These are phyloP conservation scores for Micropoecilia bifurca DNA, from an alignment of 2,797 vertebrate genomes.

Conservation along the genomic window DNA sequence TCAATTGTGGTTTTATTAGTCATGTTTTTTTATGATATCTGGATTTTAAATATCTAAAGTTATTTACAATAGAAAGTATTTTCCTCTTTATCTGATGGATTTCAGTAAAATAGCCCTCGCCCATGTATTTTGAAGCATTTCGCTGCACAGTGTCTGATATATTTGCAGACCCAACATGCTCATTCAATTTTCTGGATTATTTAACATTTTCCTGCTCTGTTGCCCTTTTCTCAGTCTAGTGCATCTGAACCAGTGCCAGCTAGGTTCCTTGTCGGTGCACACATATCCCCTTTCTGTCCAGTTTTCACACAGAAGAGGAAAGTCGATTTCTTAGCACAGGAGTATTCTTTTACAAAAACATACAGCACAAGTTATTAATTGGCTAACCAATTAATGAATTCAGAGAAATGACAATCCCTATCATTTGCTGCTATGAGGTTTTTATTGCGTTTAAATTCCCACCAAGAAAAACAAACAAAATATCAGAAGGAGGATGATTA, in stretches of 20 bases:
- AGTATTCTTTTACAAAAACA: constrained; percentile 2
- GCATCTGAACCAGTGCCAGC: constrained; percentile 33
- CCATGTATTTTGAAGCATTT: constrained; percentile 20
- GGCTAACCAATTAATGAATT: neutral
- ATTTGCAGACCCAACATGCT: constrained; percentile 27
- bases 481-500: neutral
- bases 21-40: constrained; percentile 25
- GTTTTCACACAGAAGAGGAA: constrained; percentile 19
- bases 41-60: constrained; percentile 2
- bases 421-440: neutral
- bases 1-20: neutral
- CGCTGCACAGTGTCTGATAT: constrained; percentile 23
- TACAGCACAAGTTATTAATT: neutral
- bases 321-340: constrained; percentile 27
- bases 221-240: constrained; percentile 28
- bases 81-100: constrained; percentile 25
- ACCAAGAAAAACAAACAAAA: no score
- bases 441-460: neutral
- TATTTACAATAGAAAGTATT: neutral
- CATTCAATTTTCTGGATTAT: constrained; percentile 57
- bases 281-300: constrained; percentile 26
- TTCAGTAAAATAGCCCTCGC: constrained; percentile 4
- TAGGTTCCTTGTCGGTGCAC: constrained; percentile 15
- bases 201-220: constrained; percentile 44
- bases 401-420: constrained; percentile 19